Base-by-base conservation (phyloP, 2,113 vertebrate genomes). In the Acrocephalus kingi region DNA sequence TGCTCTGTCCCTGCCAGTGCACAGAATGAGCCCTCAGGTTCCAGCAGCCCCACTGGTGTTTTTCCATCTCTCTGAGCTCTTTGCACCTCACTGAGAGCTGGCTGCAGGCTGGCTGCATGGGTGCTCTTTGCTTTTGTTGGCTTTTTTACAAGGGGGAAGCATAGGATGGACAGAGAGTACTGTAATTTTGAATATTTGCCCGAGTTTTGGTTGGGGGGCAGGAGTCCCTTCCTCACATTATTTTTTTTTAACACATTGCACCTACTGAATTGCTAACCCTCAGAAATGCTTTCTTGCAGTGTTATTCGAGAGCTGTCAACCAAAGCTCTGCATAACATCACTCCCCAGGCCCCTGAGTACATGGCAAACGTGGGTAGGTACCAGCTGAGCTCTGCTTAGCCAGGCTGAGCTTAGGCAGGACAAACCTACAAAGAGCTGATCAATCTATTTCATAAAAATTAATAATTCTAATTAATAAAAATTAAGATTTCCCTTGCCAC, bases 311-410 rank as follows among this genome's bases (percentile, higher is more conserved):
- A 99, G 87, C 98, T 99, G 55, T 93, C 99, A 11, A 98, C 98
- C 8, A 99, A 98, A 97, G 98, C 99, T 1, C 97, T 99, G 39
- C 98, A 99, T 48, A 99, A 99, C 98, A 98, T 99, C 73, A 98
- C 98, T 10, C 98, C 98, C 39, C 96, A 46, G 72, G 98, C 98
- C 2, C 98, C 99, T 0, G 98, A 98, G 59, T 99, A 99, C 96
- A 98, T 99, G 95, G 98, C 98, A 11, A 33, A 95, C 3, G 96
- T 97, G 45, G 99, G 99, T 99, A 97, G 98, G 98, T 95, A 73
- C 55, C 75, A 72, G n/a, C 31, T 56, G 15, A 20, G n/a, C 54
- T 86, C 51, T 85, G 59, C 30, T 13, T 8, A 35, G 35, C 35
- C 35, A 1, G 21, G 19, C 18, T 9, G 1, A 43, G 56, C 30